Percentiles rank a stretch among this genome's conserved stretches.
Evolutionary conservation across 1,140 invertebrate genomes (phyloP).

Genomic region (Bombus superbus): DNA sequence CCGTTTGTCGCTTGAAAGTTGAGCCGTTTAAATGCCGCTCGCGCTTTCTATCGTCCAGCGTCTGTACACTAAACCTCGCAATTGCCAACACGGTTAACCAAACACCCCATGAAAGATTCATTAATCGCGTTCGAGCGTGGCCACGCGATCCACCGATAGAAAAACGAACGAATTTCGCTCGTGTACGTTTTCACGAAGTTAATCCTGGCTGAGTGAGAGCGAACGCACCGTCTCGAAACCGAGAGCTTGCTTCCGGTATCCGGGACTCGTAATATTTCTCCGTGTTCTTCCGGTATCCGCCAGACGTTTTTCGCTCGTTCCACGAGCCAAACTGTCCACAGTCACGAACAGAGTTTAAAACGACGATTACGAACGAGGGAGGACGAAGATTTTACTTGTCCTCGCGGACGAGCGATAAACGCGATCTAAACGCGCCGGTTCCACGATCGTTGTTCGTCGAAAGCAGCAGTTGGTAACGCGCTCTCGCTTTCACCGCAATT

Average conservation of each 20-base stretch:
- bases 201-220: constrained; percentile 18
- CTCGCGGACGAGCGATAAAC: not conserved
- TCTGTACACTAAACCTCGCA: not conserved
- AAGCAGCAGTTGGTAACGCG: constrained; percentile 2
- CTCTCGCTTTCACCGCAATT: constrained; percentile 42
- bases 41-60: not conserved
- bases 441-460: constrained; percentile 4
- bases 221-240: not conserved
- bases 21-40: not conserved
- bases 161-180: not conserved
- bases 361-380: not conserved
- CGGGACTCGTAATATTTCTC: not conserved
- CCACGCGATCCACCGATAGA: not conserved
- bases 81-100: not conserved
- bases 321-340: not conserved
- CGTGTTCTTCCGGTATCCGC: constrained; percentile 6
- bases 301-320: not conserved
- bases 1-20: not conserved
- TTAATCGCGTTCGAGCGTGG: constrained; percentile 6
- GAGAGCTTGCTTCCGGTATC: constrained; percentile 1
- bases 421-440: not conserved
- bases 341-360: not conserved
- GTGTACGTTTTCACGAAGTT: not conserved
- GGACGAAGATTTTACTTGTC: not conserved
- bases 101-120: constrained; percentile 20